A percentile compares a stretch with the other conserved stretches of the same genome.
Conservation (phyloP, 2,113 vertebrate species). For the Lycocorax pyrrhopterus region DNA sequence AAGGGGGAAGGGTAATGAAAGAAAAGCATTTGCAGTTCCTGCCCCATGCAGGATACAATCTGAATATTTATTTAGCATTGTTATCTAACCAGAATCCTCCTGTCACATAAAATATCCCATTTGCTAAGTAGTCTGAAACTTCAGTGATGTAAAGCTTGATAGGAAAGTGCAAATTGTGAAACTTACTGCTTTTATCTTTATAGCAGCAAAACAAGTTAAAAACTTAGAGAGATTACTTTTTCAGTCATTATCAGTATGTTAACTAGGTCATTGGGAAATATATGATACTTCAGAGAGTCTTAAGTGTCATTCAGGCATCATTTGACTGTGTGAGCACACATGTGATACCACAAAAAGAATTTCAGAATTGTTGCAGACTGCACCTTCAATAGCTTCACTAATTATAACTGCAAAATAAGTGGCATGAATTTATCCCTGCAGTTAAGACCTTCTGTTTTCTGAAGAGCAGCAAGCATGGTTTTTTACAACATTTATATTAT, state of each 20-base stretch:
- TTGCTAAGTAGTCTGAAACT: constrained; percentile 38
- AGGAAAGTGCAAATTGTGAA: constrained; percentile 33
- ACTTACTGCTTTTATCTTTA: constrained; percentile 48
- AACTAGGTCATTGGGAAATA: constrained; percentile 59
- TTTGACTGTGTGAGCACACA: constrained; percentile 10
- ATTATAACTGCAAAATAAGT: neutral
- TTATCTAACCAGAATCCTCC: constrained; percentile 23
- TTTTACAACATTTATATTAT: neutral
- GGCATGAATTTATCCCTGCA: neutral
- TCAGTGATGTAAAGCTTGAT: constrained; percentile 20
- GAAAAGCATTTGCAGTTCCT: constrained; percentile 7
- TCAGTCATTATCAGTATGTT: constrained; percentile 36
- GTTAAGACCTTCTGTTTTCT: neutral
- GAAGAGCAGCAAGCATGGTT: neutral
- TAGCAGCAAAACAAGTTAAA: constrained; percentile 39
- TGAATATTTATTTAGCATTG: neutral
- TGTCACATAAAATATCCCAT: constrained; percentile 26
- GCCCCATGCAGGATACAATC: neutral
- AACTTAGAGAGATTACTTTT: constrained; percentile 27
- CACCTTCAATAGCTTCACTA: neutral
- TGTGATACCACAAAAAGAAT: constrained; percentile 11
- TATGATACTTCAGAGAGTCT: constrained; percentile 46
- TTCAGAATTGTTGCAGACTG: neutral
- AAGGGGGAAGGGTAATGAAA: constrained; percentile 10
- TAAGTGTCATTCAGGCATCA: constrained; percentile 37